Evolutionary conservation across 2,888 invertebrate species (phyloP).

Genomic region (Clistopyga incitator): DNA sequence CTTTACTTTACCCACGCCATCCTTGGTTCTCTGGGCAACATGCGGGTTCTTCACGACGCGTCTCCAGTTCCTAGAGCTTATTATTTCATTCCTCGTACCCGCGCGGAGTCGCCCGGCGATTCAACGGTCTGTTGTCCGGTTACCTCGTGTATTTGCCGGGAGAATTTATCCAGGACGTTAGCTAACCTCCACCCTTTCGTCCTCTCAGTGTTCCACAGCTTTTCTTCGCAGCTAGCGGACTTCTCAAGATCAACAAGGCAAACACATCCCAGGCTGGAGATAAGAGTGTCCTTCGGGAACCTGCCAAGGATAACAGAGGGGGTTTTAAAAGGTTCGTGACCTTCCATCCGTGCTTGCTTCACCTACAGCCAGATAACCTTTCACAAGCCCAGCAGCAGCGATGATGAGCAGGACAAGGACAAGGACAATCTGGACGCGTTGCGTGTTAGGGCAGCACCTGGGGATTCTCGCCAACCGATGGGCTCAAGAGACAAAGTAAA

Average conservation of each 20-base stretch:
- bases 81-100: conserved; percentile 62
- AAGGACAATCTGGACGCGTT: conserved; percentile 3
- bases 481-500: conserved; percentile 9
- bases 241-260: conserved; percentile 79
- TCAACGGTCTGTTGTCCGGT: conserved; percentile 45
- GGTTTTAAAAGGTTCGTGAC: conserved; percentile 78
- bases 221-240: conserved; percentile 73
- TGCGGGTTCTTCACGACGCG: background rate
- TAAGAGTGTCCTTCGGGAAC: conserved; percentile 79
- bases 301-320: conserved; percentile 78
- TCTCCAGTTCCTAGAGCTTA: conserved; percentile 57
- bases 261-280: conserved; percentile 74
- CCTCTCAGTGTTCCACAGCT: conserved; percentile 59
- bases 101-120: conserved; percentile 49
- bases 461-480: conserved; percentile 31
- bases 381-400: background rate
- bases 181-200: conserved; percentile 61
- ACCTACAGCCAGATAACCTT: background rate
- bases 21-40: conserved; percentile 23
- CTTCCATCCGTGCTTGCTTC: conserved; percentile 33
- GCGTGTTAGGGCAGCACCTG: background rate
- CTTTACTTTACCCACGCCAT: conserved; percentile 48
- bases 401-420: background rate
- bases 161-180: conserved; percentile 59
- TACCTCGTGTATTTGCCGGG: conserved; percentile 34